Evolutionary conservation across 1,140 invertebrate species (phyloP).

Genomic region (Branchinecta lynchi): DNA sequence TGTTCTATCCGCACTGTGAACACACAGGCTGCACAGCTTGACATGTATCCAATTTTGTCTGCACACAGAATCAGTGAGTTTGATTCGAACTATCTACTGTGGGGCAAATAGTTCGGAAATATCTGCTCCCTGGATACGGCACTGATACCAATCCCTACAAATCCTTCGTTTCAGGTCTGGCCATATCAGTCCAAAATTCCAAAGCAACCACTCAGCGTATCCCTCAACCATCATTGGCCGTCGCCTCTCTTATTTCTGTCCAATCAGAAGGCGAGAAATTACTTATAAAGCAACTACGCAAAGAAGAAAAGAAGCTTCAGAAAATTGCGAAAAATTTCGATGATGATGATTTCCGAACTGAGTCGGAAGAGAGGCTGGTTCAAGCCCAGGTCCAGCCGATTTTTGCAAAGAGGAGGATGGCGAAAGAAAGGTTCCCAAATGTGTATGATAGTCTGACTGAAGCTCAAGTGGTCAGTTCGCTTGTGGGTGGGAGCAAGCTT

Average conservation of each 20-base stretch:
- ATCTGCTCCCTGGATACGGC: conserved; percentile 27
- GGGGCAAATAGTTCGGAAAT: neutral
- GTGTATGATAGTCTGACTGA: conserved; percentile 61
- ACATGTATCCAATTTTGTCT: no score
- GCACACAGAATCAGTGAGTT: no score
- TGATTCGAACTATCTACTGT: no score
- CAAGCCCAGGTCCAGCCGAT: conserved; percentile 31
- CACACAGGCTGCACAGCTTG: no score
- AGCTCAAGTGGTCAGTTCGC: conserved; percentile 51
- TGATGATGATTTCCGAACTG: conserved; percentile 34
- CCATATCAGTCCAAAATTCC: conserved; percentile 24
- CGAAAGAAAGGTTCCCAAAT: conserved; percentile 54
- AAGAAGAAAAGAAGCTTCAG: conserved; percentile 69
- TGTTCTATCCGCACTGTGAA: no score
- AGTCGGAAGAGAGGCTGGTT: conserved; percentile 32
- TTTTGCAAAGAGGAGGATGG: conserved; percentile 30
- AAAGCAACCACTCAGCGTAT: conserved; percentile 22
- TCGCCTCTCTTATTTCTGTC: conserved; percentile 48
- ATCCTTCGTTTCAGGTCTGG: conserved; percentile 19
- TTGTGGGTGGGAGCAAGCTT: conserved; percentile 60
- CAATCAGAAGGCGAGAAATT: conserved; percentile 68
- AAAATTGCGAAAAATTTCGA: conserved; percentile 39
- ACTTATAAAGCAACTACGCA: conserved; percentile 57
- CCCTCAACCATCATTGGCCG: conserved; percentile 19
- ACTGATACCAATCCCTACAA: conserved; percentile 20